phyloP scores from a whole-genome alignment of 2,113 vertebrate genomes.

The Cynocephalus volans region DNA sequence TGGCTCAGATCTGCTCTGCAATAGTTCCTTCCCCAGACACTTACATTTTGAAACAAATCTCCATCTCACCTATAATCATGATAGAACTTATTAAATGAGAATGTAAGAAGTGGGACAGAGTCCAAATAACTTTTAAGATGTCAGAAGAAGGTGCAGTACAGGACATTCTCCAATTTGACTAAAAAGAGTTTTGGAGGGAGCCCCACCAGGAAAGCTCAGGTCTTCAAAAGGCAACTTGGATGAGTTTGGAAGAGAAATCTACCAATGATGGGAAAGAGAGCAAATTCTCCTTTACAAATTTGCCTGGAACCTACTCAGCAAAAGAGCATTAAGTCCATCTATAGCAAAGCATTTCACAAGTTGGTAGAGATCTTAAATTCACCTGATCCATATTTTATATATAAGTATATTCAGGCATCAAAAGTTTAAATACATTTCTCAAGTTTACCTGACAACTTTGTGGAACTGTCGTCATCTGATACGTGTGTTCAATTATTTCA shows the following conservation, averaged over 20 bases:
- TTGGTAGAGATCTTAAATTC: not conserved
- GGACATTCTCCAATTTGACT: not conserved
- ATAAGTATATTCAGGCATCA: not conserved
- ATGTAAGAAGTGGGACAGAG: not conserved
- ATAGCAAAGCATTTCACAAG: not conserved
- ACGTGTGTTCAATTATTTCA: not conserved
- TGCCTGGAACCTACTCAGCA: not conserved
- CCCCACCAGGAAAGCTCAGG: rapidly evolving
- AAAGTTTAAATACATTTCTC: not conserved
- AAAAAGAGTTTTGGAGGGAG: not conserved
- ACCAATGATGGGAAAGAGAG: not conserved
- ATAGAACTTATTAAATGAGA: not conserved
- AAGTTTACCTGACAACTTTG: not conserved
- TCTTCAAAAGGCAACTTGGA: not conserved
- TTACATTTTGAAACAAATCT: not conserved
- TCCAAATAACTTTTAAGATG: not conserved
- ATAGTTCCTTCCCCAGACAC: not conserved
- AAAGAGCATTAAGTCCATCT: rapidly evolving
- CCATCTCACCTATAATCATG: not conserved
- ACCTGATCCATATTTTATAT: not conserved
- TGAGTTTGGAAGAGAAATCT: not conserved
- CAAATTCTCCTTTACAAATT: not conserved
- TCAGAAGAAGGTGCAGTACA: not conserved
- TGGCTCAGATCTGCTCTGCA: not conserved
- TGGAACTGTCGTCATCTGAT: not conserved